Conservation (phyloP, 2,113 vertebrate species). For the Dicentrarchus labrax region DNA sequence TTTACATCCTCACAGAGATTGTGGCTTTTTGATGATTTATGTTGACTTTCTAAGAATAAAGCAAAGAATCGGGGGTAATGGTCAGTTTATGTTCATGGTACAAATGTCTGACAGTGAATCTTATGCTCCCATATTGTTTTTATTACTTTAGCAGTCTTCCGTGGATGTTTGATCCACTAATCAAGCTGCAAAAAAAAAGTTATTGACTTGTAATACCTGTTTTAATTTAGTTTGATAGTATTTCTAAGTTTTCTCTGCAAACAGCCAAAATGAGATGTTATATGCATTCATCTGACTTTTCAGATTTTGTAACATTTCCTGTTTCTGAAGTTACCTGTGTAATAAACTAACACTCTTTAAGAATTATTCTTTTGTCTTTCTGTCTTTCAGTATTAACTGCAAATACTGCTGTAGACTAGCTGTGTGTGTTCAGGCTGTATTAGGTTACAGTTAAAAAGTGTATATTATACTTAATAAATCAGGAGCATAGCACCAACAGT, state of each 20-base stretch:
- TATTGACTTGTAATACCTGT: neutral
- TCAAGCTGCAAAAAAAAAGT: neutral
- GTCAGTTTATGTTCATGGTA: neutral
- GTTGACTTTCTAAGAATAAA: neutral
- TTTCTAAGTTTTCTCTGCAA: neutral
- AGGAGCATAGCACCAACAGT: neutral
- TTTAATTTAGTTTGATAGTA: neutral
- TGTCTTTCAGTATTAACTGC: neutral
- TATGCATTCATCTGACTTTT: neutral
- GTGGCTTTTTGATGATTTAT: neutral
- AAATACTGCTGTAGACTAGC: neutral
- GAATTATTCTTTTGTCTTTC: neutral
- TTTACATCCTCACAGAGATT: neutral
- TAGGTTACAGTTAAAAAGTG: neutral
- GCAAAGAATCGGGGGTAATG: neutral
- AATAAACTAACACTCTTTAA: neutral
- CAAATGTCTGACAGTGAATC: neutral
- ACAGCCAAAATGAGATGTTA: neutral
- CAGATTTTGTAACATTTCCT: neutral
- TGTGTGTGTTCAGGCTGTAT: neutral
- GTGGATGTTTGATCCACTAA: neutral
- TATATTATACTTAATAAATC: neutral
- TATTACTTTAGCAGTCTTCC: neutral
- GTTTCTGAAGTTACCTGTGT: neutral
- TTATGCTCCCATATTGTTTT: neutral